Percentiles rank a stretch among this genome's conserved stretches.
These are phyloP conservation scores for Catocala sponsa DNA, from an alignment of 2,888 invertebrate species.

Conservation along the genomic window DNA sequence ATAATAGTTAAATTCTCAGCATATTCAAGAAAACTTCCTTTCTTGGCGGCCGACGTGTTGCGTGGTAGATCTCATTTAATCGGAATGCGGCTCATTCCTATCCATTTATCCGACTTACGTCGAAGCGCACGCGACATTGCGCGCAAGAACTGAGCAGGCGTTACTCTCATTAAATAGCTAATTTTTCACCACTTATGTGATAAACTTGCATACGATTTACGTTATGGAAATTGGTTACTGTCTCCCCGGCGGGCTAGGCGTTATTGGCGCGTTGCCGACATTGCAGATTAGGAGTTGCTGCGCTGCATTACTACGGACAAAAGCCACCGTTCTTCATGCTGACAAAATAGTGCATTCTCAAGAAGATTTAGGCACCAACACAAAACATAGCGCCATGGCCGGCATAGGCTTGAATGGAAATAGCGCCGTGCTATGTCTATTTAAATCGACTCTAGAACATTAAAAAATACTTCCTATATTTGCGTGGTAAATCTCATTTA, in stretches of 20 bases:
- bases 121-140: slow-evolving; percentile 38
- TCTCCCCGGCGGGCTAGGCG: too few species aligned
- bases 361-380: too few species aligned
- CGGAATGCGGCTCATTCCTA: slow-evolving; percentile 43
- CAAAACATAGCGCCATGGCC: too few species aligned
- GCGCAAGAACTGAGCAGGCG: slow-evolving; percentile 36
- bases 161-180: slow-evolving; percentile 20
- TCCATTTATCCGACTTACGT: slow-evolving; percentile 28
- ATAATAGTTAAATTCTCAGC: not conserved
- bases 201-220: too few species aligned
- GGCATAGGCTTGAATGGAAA: too few species aligned
- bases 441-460: not conserved
- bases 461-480: slow-evolving; percentile 15
- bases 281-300: too few species aligned
- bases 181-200: not conserved
- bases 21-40: slow-evolving; percentile 15
- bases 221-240: too few species aligned
- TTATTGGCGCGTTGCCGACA: too few species aligned
- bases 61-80: slow-evolving; percentile 30
- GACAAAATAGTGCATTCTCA: too few species aligned
- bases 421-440: too few species aligned
- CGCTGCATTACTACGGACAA: too few species aligned
- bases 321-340: too few species aligned
- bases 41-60: slow-evolving; percentile 15
- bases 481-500: slow-evolving; percentile 32